phyloP scores from a whole-genome alignment of 2,797 vertebrate species.

The Oreochromis mossambicus region DNA sequence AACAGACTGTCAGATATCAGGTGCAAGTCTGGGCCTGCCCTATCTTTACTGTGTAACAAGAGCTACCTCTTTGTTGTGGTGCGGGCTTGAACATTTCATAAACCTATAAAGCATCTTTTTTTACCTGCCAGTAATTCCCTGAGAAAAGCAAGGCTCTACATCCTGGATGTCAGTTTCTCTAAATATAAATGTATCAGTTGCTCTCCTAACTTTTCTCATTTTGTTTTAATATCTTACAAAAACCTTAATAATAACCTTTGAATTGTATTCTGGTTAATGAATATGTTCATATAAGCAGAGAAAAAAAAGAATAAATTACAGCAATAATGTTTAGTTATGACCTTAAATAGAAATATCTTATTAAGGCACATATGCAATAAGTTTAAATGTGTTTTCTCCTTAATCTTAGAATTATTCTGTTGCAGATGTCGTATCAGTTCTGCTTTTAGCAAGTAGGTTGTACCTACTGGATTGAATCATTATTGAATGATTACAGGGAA shows the following conservation, averaged over 20 bases:
- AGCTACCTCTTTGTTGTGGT: slow-evolving; percentile 50
- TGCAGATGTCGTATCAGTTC: not conserved
- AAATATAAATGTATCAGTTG: not conserved
- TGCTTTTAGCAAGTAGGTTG: slow-evolving; percentile 5
- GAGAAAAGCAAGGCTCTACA: not conserved
- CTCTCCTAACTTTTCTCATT: not conserved
- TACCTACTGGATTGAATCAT: slow-evolving; percentile 17
- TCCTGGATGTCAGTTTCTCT: not conserved
- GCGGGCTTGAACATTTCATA: slow-evolving; percentile 11
- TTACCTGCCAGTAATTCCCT: slow-evolving; percentile 28
- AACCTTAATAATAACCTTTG: not conserved
- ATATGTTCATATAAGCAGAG: not conserved
- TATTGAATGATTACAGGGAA: slow-evolving; percentile 49
- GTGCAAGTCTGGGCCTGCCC: slow-evolving; percentile 65
- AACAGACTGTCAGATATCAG: slow-evolving; percentile 38
- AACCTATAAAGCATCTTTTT: not conserved
- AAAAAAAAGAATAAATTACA: not conserved
- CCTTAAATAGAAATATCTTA: not conserved
- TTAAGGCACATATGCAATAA: not conserved
- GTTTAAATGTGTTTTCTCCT: not conserved
- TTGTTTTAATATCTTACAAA: not conserved
- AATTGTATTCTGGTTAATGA: not conserved
- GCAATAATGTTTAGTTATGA: not conserved
- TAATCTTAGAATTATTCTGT: not conserved
- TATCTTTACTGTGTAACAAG: slow-evolving; percentile 52